These are phyloP conservation scores for Sinocyclocheilus rhinocerous DNA, from an alignment of 2,113 vertebrate species.

Conservation along the genomic window DNA sequence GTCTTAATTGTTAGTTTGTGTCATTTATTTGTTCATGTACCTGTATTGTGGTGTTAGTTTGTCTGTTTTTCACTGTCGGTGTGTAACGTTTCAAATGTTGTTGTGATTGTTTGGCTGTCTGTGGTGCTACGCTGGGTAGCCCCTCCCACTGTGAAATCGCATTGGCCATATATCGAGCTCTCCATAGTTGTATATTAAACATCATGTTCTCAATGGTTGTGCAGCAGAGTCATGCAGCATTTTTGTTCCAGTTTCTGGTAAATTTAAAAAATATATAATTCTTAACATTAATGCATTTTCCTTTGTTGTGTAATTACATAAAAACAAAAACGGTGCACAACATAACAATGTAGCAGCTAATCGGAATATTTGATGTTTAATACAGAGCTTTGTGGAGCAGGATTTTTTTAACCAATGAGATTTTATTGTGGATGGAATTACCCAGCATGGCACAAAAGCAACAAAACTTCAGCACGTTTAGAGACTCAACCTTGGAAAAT, in stretches of 20 bases:
- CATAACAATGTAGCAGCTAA: no score
- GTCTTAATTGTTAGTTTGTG: background rate
- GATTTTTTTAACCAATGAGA: background rate
- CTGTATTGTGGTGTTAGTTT: background rate
- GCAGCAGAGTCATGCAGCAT: background rate
- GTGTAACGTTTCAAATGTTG: background rate
- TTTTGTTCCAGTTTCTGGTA: no score
- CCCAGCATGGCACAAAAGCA: background rate
- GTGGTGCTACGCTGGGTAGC: background rate
- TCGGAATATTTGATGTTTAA: background rate
- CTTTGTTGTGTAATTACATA: no score
- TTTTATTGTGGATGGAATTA: background rate
- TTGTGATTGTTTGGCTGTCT: background rate
- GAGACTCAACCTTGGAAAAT: background rate
- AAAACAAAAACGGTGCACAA: no score
- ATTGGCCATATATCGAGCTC: background rate
- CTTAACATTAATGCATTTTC: no score
- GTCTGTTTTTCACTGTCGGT: background rate
- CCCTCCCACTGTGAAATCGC: background rate
- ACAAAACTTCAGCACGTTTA: background rate
- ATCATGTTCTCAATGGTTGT: slow-evolving; percentile 3
- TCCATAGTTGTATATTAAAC: background rate
- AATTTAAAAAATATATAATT: no score
- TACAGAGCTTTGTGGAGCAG: background rate
- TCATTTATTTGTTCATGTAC: background rate